phyloP scores from a whole-genome alignment of 2,888 invertebrate species.

The Latrodectus hesperus region DNA sequence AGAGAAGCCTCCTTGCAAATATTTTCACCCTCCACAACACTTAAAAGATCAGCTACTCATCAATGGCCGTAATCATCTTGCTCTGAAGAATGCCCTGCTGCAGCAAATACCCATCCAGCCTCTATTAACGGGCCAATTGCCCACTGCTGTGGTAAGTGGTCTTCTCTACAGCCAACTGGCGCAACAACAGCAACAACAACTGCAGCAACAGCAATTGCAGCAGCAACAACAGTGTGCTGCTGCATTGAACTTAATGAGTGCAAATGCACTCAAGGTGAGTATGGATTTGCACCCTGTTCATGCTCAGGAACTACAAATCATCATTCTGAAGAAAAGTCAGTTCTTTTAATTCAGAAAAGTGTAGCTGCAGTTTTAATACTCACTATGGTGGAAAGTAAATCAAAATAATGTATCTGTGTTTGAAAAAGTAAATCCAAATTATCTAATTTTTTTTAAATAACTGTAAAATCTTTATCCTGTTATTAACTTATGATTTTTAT shows the following conservation, averaged over 20 bases:
- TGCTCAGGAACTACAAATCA: background rate
- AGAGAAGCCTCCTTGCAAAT: conserved; percentile 99
- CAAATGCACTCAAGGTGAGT: conserved; percentile 61
- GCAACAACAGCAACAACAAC: conserved; percentile 79
- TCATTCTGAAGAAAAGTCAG: conserved; percentile 51
- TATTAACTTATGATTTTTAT: too few relatives aligned
- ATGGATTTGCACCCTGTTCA: background rate
- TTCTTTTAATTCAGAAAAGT: conserved; percentile 25
- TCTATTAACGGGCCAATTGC: conserved; percentile 92
- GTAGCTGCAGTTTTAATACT: background rate
- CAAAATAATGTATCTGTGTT: too few relatives aligned
- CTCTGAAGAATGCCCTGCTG: conserved; percentile 97
- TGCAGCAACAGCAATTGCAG: conserved; percentile 51
- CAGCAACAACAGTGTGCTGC: conserved; percentile 51
- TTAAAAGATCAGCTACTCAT: conserved; percentile 99
- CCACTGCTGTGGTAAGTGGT: conserved; percentile 82
- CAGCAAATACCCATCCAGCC: conserved; percentile 96
- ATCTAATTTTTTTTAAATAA: too few relatives aligned
- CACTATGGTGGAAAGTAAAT: too few relatives aligned
- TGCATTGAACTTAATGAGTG: conserved; percentile 58
- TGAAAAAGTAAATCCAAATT: too few relatives aligned
- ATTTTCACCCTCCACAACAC: conserved; percentile 99
- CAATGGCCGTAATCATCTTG: conserved; percentile 99
- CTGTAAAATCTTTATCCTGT: too few relatives aligned
- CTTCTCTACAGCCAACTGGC: conserved; percentile 91